Percentiles rank a stretch among this genome's conserved stretches.
phyloP scores from a whole-genome alignment of 2,888 invertebrate genomes.

The Eurytoma californica region DNA sequence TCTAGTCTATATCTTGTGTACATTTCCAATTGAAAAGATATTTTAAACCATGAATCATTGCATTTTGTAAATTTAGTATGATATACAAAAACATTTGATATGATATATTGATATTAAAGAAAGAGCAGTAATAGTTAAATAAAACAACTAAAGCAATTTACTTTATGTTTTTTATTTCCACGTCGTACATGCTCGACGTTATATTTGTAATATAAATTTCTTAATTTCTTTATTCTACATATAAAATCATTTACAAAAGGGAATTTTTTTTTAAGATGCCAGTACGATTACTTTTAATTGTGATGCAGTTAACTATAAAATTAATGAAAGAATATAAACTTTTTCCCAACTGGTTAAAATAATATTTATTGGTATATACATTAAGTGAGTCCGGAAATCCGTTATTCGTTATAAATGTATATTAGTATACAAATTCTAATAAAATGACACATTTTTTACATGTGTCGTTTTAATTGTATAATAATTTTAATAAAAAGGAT shows the following conservation, averaged over 20 bases:
- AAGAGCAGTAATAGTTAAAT: background rate
- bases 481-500: constrained; percentile 24
- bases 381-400: too few species aligned
- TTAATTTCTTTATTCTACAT: constrained; percentile 10
- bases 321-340: too few species aligned
- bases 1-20: constrained; percentile 32
- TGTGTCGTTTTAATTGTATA: background rate
- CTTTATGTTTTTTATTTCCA: constrained; percentile 43
- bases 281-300: constrained; percentile 12
- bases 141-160: constrained; percentile 26
- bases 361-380: too few species aligned
- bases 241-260: constrained; percentile 43
- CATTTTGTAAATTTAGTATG: too few species aligned
- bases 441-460: constrained; percentile 26
- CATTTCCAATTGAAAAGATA: background rate
- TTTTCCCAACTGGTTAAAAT: too few species aligned
- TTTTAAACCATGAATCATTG: too few species aligned
- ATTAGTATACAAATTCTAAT: constrained; percentile 38
- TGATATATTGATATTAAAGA: too few species aligned
- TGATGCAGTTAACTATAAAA: too few species aligned
- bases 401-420: background rate
- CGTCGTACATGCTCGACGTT: constrained; percentile 21
- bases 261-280: constrained; percentile 9
- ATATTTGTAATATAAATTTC: background rate
- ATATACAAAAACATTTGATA: too few species aligned